Evolutionary conservation across 2,888 invertebrate species (phyloP).

Genomic region (Seira sanloemensis): DNA sequence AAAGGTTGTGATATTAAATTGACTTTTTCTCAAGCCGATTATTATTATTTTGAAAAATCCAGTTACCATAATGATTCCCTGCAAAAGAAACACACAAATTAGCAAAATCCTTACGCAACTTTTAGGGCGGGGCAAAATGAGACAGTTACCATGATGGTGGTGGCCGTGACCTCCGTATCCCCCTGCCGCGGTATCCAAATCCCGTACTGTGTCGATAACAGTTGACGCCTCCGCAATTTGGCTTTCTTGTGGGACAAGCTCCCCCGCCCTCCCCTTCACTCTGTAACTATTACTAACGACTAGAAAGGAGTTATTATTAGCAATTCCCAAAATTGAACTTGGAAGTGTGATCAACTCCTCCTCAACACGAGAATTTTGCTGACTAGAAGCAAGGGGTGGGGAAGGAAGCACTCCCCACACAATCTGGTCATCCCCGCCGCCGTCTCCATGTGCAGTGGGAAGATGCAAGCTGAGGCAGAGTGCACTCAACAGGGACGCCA

Average conservation of each 20-base stretch:
- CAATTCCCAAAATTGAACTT: background rate
- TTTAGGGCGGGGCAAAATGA: background rate
- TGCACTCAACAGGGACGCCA: constrained; percentile 15
- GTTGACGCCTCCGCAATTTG: constrained; percentile 23
- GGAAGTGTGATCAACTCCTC: constrained; percentile 37
- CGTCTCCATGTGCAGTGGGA: constrained; percentile 36
- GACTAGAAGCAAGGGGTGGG: constrained; percentile 4
- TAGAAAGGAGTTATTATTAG: constrained; percentile 48
- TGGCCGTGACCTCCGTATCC: constrained; percentile 57
- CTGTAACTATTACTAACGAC: constrained; percentile 54
- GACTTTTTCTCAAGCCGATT: background rate
- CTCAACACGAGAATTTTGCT: constrained; percentile 19
- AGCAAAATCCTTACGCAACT: no score
- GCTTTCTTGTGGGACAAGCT: constrained; percentile 40
- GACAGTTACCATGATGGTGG: constrained; percentile 45
- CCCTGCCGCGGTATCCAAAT: constrained; percentile 52
- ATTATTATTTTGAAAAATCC: background rate
- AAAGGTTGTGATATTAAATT: no score
- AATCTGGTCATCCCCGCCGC: constrained; percentile 14
- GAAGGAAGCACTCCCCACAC: constrained; percentile 28
- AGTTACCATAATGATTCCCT: constrained; percentile 28
- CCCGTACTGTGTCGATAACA: constrained; percentile 2
- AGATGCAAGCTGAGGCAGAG: constrained; percentile 26
- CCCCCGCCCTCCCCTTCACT: constrained; percentile 23
- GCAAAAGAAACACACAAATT: background rate